A percentile compares a stretch with the other conserved stretches of the same genome.
phyloP scores from a whole-genome alignment of 2,888 invertebrate genomes.

The Drosophila peninsularis region DNA sequence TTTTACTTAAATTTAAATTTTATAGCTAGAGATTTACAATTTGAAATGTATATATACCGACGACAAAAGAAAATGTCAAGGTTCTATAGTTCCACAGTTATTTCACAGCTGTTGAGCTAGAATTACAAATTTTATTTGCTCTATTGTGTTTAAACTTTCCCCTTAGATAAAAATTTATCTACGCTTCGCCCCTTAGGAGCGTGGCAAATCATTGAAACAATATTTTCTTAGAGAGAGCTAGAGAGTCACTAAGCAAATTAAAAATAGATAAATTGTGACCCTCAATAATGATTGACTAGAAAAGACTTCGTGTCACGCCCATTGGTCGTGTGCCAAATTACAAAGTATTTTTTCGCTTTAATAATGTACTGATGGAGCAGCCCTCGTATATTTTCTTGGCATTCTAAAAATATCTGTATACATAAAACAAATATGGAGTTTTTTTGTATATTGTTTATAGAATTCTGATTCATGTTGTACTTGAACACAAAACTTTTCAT shows the following conservation, averaged over 20 bases:
- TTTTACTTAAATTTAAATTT: not conserved
- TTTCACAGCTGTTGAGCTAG: not conserved
- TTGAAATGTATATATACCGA: not conserved
- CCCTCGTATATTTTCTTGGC: constrained; percentile 21
- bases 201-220: not conserved
- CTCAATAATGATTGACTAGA: not conserved
- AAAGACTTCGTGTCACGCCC: not conserved
- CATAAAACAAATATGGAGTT: constrained; percentile 21
- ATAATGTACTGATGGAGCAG: constrained; percentile 1
- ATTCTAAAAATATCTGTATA: constrained; percentile 37
- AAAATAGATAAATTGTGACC: not conserved
- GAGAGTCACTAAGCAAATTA: not conserved
- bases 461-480: constrained; percentile 3
- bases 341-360: not conserved
- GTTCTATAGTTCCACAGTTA: not conserved
- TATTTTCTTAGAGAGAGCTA: not conserved
- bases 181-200: not conserved
- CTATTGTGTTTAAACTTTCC: not conserved
- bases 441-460: constrained; percentile 15
- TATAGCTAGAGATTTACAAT: not conserved
- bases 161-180: not conserved
- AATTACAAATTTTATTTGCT: not conserved
- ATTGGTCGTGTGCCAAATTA: constrained; percentile 2
- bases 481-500: not conserved
- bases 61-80: not conserved